Percentiles rank a stretch among this genome's conserved stretches.
These are phyloP conservation scores for Euplagia quadripunctaria DNA, from an alignment of 2,888 invertebrate species.

Conservation along the genomic window DNA sequence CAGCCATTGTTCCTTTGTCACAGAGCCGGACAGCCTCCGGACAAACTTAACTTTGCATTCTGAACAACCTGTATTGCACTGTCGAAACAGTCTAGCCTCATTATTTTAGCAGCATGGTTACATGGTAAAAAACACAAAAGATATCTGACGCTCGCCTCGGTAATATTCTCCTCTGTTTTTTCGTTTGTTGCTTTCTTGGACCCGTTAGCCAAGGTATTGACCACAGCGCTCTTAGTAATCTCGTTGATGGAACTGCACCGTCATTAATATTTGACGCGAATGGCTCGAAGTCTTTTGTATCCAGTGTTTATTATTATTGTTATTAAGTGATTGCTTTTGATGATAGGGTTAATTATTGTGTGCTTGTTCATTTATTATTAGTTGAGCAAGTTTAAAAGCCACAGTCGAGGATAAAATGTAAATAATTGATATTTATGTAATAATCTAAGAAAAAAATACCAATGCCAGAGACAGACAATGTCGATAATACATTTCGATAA, in stretches of 20 bases:
- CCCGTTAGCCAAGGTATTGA: slow-evolving; percentile 50
- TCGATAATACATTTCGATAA: too few species aligned
- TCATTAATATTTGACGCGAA: slow-evolving; percentile 38
- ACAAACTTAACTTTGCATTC: slow-evolving; percentile 69
- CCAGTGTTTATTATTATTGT: slow-evolving; percentile 6
- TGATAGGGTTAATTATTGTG: not conserved
- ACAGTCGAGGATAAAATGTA: too few species aligned
- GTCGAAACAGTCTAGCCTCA: slow-evolving; percentile 37
- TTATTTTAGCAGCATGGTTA: slow-evolving; percentile 47
- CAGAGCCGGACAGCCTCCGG: slow-evolving; percentile 68
- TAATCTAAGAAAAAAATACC: too few species aligned
- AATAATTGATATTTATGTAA: too few species aligned
- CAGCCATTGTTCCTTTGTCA: slow-evolving; percentile 81
- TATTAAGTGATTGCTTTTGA: slow-evolving; percentile 12
- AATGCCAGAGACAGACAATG: too few species aligned
- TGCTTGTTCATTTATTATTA: too few species aligned
- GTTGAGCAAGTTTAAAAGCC: too few species aligned
- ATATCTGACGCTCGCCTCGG: slow-evolving; percentile 65
- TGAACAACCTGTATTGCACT: slow-evolving; percentile 52
- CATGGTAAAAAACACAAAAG: slow-evolving; percentile 67
- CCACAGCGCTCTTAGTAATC: slow-evolving; percentile 62
- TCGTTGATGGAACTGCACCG: slow-evolving; percentile 59
- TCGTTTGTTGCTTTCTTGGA: slow-evolving; percentile 65
- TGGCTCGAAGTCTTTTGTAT: not conserved
- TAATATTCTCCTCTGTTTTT: slow-evolving; percentile 64